Base-by-base conservation (phyloP, 2,888 invertebrate species). In the Julus scanicus region DNA sequence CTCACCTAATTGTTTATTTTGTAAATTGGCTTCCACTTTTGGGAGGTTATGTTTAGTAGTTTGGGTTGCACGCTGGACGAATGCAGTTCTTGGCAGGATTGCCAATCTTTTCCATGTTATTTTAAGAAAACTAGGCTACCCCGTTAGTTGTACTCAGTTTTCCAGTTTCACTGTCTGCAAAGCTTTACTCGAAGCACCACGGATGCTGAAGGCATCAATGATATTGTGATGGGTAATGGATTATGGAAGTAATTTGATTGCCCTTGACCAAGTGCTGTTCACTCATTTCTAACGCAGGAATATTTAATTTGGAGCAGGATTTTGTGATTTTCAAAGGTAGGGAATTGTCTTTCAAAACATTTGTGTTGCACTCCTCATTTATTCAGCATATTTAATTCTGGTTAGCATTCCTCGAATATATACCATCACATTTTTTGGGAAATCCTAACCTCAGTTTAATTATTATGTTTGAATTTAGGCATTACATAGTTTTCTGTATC, bases 101-200 rank as follows among this genome's bases (percentile, higher is more conserved):
- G 29, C 80, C 80, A 80, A 80, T 37, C 80, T 80, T 80, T 13
- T 4, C 71, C 4, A 20, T 80, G 80, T 80, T 80, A 80, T 80
- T 80, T 80, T 80, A 80, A 80, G 80, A 37, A 80, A 80, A 80
- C 71, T 80, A 80, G 80, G 80, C 80, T 80, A 80, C 80, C 80
- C 80, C 29, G 13, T 9, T 80, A 80, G 80, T 80, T 37, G 37
- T 80, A 37, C 37, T 80, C 37, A 80, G 13, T 37, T 80, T 80
- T 80, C 80, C 1, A 37, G 80, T 80, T 80, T 13, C 29, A 37
- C 37, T 80, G 80, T 13, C 80, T 13, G 13, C 37, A 37, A 29
- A 80, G 37, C 80, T 80, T 80, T 11, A 11, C 80, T 80, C 29
- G 37, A 11, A 80, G 13, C 80, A 80, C 37, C 80, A 80, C 37